Base-by-base conservation (phyloP, 2,797 vertebrate species). In the Cichlasoma orientale region DNA sequence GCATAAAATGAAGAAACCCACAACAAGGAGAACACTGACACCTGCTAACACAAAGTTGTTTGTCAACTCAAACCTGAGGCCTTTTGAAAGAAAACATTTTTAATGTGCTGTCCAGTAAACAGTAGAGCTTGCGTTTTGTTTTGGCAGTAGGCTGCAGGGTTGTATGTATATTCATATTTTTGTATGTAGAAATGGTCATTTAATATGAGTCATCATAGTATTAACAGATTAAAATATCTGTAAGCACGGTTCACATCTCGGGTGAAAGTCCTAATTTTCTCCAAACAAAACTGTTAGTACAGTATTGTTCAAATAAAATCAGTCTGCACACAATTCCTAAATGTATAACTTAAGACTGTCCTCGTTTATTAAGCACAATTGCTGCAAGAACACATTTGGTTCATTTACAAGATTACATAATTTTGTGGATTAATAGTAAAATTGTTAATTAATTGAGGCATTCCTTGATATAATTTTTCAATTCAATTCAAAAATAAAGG, bases 1-100 rank as follows among this genome's bases (percentile, higher is more conserved):
- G 96, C 95, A 97, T 96, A 96, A 97, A 97, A 97, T 94, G 96
- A 96, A 95, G 95, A 92, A 97, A 96, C 95, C 96, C 95, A 95
- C 94, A 96, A 95, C 93, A 93, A 95, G 94, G 93, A 93, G 94
- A 95, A 94, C 92, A 92, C 88, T 95, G 94, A 95, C 90, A 93
- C 94, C 91, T 95, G 94, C 94, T 93, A 92, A 89, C 92, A 85
- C 89, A 94, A 91, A 91, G 92, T 90, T 95, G 94, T 95, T 96
- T 96, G 93, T 95, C 93, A 95, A 93, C 90, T 90, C 79, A 93
- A 78, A 82, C 92, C 91, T 57, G 81, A 89, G 81, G 90, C 13
- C 21, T 78, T 79, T 58, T 70, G 21, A 74, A 63, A 36, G 23
- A 56, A 75, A 82, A 74, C 21, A 27, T 58, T 69, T 47, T 36